These are phyloP conservation scores for Leptatherina wallacei DNA, from an alignment of 2,797 vertebrate species.

Conservation along the genomic window DNA sequence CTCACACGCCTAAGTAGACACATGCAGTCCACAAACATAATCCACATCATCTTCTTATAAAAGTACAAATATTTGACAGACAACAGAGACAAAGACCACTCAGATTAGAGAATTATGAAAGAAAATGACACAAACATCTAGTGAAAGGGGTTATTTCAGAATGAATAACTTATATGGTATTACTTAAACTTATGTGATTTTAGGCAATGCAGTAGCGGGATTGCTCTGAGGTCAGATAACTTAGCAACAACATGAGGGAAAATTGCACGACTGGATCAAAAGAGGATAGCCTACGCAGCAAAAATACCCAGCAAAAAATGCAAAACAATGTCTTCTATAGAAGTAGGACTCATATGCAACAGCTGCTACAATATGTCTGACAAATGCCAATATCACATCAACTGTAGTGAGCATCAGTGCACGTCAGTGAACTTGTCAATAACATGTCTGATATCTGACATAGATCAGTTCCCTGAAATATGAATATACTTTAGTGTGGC, in stretches of 20 bases:
- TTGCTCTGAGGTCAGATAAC: background rate
- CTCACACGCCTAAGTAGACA: background rate
- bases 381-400: background rate
- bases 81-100: constrained; percentile 1
- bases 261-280: background rate
- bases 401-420: background rate
- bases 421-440: background rate
- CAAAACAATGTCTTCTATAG: background rate
- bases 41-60: background rate
- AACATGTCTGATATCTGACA: background rate
- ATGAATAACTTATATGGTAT: background rate
- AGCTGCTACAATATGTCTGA: background rate
- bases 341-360: background rate
- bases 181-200: background rate
- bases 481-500: background rate
- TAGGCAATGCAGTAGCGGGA: background rate
- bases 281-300: too few species aligned
- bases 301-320: background rate
- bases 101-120: constrained; percentile 8
- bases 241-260: background rate
- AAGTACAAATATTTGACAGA: constrained; percentile 3
- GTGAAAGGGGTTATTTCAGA: background rate
- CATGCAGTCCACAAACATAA: background rate
- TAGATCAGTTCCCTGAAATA: background rate
- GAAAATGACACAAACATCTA: constrained; percentile 18